Base-by-base conservation (phyloP, 2,113 vertebrate species). In the Protomyctophum bolini region DNA sequence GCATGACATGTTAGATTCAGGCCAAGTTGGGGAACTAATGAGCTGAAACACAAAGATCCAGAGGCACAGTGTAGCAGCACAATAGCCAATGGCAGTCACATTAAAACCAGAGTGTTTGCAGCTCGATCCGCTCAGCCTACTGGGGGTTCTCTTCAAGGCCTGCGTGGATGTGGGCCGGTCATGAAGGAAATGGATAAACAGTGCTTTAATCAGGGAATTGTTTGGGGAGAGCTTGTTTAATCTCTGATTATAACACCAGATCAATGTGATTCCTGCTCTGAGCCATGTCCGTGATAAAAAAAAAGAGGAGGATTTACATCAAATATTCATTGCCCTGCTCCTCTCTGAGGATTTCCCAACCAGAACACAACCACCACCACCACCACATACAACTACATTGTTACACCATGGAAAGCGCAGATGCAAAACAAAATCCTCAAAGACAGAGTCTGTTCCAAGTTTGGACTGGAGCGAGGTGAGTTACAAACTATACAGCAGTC, bases 21-120 rank as follows among this genome's bases (percentile, higher is more conserved):
- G 91, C 92, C 92, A 91, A 88, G 89, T 93, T 89, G 85, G 80
- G 72, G 87, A 91, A 84, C 91, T 86, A 94, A 94, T 88, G 93
- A 93, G 87, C 81, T 88, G 92, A 90, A 93, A 88, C 84, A 86
- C 84, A 86, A 41, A 41, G 90, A 88, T 84, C 57, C 80, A 93
- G 78, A 77, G 72, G 82, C 84, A 85, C 62, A 47, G 83, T 83
- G 77, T 75, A 41, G 33, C 33, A 21, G 84, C 81, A 82, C 82
- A 79, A 67, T 63, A 83, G 77, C 84, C 82, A 72, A 64, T 75
- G 73, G 83, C 72, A 83, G 73, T 65, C 69, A 82, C 84, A 85
- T 81, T 87, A 89, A 86, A 88, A 86, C 64, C 68, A 70, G 72
- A 57, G 58, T 60, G 60, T 82, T 83, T 45, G 21, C 77, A 66